Evolutionary conservation across 1,140 invertebrate genomes (phyloP), one percentile per base, ranked within the genome.

Genomic region (Eriocheir sinensis): DNA sequence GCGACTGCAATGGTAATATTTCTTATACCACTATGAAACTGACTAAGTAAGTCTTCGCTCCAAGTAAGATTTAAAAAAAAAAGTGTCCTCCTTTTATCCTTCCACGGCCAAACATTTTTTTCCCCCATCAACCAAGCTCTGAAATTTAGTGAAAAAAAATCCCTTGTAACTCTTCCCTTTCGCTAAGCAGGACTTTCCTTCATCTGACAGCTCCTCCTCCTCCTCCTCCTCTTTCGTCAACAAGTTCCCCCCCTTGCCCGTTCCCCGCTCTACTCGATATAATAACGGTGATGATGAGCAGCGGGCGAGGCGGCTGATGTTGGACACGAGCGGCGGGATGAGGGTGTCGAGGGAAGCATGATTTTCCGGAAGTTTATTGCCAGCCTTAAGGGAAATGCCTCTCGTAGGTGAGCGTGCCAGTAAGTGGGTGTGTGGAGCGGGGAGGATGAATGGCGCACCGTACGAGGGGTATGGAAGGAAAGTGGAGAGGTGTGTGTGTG

Each of bases 401-500:
- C 60, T 72, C 60, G 60, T 72, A 72, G 60, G 60, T 72, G n/a
- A n/a, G 60, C 60, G 60, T 72, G 27, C 27, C 60, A 72, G 60
- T 72, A 72, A 72, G 60, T 72, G 60, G 60, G n/a, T 72, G 27
- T n/a, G 60, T 72, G 60, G 21, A 72, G 60, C 21, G 83, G 34
- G 36, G 40, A 40, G n/a, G 34, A 41, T 86, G 83, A 86, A 41
- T 40, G 36, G 40, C 36, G 34, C 12, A 72, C 36, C 32, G 36
- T 41, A 40, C 30, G 21, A 86, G 83, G 34, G 21, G 83, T 86
- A 41, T 86, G 83, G 34, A 41, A 17, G 30, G 34, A n/a, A 15
- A 21, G 83, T 32, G 83, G 34, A 41, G 32, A 41, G 34, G 83
- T 27, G 83, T 86, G 83, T 86, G 83, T 86, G 83, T 86, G 83